Percentiles rank a stretch among this genome's conserved stretches.
phyloP scores from a whole-genome alignment of 2,888 invertebrate species.

The Cantharis rufa region DNA sequence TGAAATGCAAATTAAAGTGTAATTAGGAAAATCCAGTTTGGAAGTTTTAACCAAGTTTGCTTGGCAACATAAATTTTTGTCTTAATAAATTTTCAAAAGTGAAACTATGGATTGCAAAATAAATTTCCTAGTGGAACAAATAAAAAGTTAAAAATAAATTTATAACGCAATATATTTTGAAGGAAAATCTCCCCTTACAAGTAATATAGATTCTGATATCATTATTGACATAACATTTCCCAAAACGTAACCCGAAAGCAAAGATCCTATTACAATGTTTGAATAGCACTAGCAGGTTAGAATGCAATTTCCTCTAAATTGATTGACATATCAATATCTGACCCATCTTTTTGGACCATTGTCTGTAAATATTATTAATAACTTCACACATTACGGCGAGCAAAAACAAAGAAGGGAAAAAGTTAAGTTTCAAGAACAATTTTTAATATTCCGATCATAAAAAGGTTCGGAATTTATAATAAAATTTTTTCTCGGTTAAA shows the following conservation, averaged over 20 bases:
- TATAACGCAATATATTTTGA: neutral
- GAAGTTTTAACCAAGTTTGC: neutral
- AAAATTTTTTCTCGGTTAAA: neutral
- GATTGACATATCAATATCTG: neutral
- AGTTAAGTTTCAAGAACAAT: neutral
- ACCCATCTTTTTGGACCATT: neutral
- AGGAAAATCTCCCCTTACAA: neutral
- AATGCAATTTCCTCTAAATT: constrained; percentile 1
- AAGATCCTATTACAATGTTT: constrained; percentile 7
- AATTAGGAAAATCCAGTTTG: neutral
- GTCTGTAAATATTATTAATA: neutral
- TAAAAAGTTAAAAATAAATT: neutral
- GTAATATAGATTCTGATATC: neutral
- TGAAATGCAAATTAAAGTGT: neutral
- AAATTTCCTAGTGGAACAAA: neutral
- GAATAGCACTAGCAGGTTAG: neutral
- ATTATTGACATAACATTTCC: neutral
- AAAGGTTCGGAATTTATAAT: neutral
- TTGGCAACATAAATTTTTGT: too few relatives aligned
- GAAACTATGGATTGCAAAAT: neutral
- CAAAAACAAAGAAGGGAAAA: neutral
- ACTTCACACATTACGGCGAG: neutral
- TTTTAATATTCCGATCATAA: neutral
- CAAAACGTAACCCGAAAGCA: neutral
- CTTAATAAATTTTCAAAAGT: neutral